Conservation (phyloP, 2,888 invertebrate species). For the Apotomis capreana region DNA sequence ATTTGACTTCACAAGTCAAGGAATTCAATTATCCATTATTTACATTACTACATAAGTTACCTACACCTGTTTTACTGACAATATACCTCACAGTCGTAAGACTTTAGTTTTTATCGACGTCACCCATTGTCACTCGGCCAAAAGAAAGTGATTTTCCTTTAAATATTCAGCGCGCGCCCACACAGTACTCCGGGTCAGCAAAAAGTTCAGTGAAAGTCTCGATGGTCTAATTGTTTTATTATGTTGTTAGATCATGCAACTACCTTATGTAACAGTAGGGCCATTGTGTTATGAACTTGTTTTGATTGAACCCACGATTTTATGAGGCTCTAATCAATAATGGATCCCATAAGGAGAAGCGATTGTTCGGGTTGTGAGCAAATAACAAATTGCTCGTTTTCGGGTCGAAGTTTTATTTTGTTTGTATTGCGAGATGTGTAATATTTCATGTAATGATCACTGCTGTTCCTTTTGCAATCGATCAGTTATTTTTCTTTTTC, state of each 20-base stretch:
- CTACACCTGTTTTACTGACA: neutral
- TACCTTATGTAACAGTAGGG: conserved; percentile 38
- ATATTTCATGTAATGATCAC: conserved; percentile 23
- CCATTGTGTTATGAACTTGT: conserved; percentile 35
- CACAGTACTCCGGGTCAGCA: conserved; percentile 39
- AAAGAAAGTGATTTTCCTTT: conserved; percentile 33
- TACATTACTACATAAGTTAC: too few relatives aligned
- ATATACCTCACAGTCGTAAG: neutral
- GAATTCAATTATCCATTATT: too few relatives aligned
- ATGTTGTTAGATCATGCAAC: conserved; percentile 45
- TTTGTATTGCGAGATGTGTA: conserved; percentile 7
- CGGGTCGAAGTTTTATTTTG: conserved; percentile 4
- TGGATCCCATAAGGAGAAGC: conserved; percentile 19
- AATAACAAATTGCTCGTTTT: conserved; percentile 3
- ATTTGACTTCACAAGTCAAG: too few relatives aligned
- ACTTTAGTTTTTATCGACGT: neutral
- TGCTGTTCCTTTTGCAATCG: conserved; percentile 11
- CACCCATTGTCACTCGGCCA: conserved; percentile 16
- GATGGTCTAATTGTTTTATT: conserved; percentile 53
- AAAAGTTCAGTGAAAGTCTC: conserved; percentile 50
- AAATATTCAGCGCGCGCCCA: conserved; percentile 32
- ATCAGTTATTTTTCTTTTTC: conserved; percentile 7
- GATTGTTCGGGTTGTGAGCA: conserved; percentile 20
- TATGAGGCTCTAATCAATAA: conserved; percentile 36
- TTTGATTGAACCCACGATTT: conserved; percentile 27